Percentiles rank a stretch among this genome's conserved stretches.
Conservation (phyloP, 1,140 invertebrate genomes). For the Carcinoscorpius rotundicauda region DNA sequence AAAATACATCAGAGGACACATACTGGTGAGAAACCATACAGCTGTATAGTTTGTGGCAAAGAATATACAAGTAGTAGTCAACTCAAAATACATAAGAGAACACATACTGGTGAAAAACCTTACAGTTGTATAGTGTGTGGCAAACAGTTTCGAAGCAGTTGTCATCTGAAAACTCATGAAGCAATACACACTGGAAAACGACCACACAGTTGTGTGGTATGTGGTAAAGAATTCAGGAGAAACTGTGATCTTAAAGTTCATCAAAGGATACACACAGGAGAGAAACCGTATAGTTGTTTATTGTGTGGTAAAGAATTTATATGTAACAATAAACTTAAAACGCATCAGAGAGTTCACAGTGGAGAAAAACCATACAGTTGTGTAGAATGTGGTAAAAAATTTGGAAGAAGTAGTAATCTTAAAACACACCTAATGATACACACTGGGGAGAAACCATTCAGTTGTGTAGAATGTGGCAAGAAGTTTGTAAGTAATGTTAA, state of each 20-base stretch:
- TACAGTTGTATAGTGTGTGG: not conserved
- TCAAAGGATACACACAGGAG: not conserved
- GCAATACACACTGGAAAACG: not conserved
- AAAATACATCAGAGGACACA: not conserved
- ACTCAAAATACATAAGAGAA: not conserved
- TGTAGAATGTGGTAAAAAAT: not conserved
- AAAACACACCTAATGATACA: not conserved
- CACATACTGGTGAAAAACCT: not conserved
- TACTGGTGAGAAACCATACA: not conserved
- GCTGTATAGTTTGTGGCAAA: not conserved
- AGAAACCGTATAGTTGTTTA: not conserved
- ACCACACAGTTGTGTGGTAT: not conserved
- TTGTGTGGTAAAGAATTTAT: not conserved
- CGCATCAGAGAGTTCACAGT: not conserved
- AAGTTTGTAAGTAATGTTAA: not conserved
- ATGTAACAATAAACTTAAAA: not conserved
- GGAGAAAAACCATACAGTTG: constrained; percentile 1
- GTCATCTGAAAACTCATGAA: not conserved
- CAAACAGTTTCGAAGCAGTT: not conserved
- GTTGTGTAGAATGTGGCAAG: not conserved
- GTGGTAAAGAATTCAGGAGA: not conserved
- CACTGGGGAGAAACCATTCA: not conserved
- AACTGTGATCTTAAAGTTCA: not conserved
- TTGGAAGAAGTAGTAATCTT: not conserved
- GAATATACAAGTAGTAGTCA: not conserved